These are phyloP conservation scores for Hydrochoerus hydrochaeris DNA, from an alignment of 2,113 vertebrate genomes.

Conservation along the genomic window DNA sequence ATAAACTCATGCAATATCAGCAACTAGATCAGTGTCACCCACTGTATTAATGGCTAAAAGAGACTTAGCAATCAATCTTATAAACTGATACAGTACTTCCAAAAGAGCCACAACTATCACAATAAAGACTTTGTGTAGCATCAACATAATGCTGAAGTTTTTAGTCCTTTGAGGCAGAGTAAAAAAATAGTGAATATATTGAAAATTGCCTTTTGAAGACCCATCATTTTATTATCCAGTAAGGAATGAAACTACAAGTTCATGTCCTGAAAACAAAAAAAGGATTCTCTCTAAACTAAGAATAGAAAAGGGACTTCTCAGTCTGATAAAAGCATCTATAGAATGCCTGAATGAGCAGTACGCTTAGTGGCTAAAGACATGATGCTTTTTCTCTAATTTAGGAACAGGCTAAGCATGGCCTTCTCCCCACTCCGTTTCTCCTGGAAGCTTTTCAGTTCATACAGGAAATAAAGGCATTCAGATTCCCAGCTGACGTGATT, in stretches of 20 bases:
- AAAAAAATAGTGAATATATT: neutral
- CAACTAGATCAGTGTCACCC: neutral
- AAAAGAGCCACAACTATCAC: neutral
- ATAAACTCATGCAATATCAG: neutral
- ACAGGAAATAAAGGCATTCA: neutral
- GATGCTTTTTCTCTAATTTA: neutral
- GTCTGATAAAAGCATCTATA: neutral
- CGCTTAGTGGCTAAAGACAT: neutral
- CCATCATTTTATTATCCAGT: neutral
- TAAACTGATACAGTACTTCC: neutral
- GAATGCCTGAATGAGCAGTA: neutral
- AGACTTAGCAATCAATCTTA: neutral
- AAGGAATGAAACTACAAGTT: neutral
- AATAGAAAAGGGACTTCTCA: slow-evolving; percentile 10
- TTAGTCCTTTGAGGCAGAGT: neutral
- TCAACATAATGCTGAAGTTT: neutral
- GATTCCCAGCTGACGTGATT: neutral
- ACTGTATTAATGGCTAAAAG: neutral
- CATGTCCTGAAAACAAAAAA: neutral
- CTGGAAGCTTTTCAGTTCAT: neutral
- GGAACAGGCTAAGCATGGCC: neutral
- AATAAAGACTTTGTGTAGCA: neutral
- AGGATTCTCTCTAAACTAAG: neutral
- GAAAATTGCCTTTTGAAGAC: neutral
- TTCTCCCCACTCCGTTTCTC: neutral